Evolutionary conservation across 1,140 invertebrate genomes (phyloP).

Genomic region (Platyura marginata): DNA sequence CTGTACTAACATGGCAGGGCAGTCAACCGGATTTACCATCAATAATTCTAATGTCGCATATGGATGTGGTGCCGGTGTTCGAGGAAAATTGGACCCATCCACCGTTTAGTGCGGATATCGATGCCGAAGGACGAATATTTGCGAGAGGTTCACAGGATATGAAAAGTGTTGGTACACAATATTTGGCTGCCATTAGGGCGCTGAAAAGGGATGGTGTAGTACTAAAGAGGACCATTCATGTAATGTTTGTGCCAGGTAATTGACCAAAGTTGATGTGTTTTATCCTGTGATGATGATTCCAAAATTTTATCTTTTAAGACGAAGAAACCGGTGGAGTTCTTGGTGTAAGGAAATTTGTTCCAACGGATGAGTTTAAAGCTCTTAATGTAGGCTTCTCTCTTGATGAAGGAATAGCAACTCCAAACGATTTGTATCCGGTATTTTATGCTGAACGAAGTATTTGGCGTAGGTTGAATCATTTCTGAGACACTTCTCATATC

Average conservation of each 20-base stretch:
- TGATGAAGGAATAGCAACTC: slow-evolving; percentile 56
- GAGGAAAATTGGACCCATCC: slow-evolving; percentile 61
- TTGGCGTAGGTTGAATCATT: no score
- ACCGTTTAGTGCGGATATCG: slow-evolving; percentile 59
- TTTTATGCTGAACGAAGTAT: slow-evolving; percentile 54
- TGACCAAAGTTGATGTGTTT: neutral
- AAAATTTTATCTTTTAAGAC: slow-evolving; percentile 36
- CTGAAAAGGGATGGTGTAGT: slow-evolving; percentile 27
- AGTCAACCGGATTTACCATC: slow-evolving; percentile 34
- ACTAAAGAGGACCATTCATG: slow-evolving; percentile 1
- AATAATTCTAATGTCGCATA: slow-evolving; percentile 73
- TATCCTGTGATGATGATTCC: neutral
- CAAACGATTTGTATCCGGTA: slow-evolving; percentile 41
- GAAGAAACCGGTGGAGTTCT: slow-evolving; percentile 71
- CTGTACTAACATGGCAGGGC: slow-evolving; percentile 63
- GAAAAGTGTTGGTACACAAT: slow-evolving; percentile 69
- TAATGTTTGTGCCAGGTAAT: slow-evolving; percentile 7
- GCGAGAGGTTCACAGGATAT: slow-evolving; percentile 69
- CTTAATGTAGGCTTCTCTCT: slow-evolving; percentile 62
- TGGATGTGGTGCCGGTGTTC: slow-evolving; percentile 81
- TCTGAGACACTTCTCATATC: no score
- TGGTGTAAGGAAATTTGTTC: slow-evolving; percentile 52
- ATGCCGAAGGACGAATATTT: slow-evolving; percentile 63
- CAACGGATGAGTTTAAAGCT: slow-evolving; percentile 41
- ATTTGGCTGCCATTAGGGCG: slow-evolving; percentile 55